These are phyloP conservation scores for Limnephilus marmoratus DNA, from an alignment of 2,888 invertebrate genomes.

Conservation along the genomic window DNA sequence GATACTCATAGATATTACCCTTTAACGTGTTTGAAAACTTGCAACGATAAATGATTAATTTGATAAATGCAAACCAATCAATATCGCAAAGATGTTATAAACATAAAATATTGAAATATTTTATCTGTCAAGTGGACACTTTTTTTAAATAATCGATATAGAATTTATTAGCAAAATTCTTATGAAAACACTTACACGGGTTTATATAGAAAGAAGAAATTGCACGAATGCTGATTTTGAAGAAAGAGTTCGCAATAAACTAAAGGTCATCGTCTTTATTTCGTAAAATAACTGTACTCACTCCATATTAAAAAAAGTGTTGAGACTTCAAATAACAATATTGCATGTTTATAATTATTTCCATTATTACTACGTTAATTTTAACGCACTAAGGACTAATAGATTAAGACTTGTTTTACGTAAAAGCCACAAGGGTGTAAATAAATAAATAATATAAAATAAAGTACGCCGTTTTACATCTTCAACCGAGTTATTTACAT, in stretches of 20 bases:
- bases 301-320: not conserved
- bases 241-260: not conserved
- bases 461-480: not conserved
- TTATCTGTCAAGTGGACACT: not conserved
- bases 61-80: not conserved
- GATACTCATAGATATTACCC: not conserved
- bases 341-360: not conserved
- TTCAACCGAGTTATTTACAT: not conserved
- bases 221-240: not conserved
- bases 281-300: not conserved
- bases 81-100: not conserved
- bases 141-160: not conserved
- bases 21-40: not conserved
- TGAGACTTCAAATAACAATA: not conserved
- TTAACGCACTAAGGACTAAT: too few species aligned
- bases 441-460: too few species aligned
- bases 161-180: not conserved
- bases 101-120: not conserved
- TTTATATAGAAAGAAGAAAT: not conserved
- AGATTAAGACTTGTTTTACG: too few species aligned
- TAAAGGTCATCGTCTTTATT: not conserved
- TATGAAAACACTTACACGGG: not conserved
- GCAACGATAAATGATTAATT: not conserved
- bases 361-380: too few species aligned
- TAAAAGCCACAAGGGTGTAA: too few species aligned